A percentile compares a stretch with the other conserved stretches of the same genome.
phyloP scores from a whole-genome alignment of 2,797 vertebrate species.

The Falco naumanni region DNA sequence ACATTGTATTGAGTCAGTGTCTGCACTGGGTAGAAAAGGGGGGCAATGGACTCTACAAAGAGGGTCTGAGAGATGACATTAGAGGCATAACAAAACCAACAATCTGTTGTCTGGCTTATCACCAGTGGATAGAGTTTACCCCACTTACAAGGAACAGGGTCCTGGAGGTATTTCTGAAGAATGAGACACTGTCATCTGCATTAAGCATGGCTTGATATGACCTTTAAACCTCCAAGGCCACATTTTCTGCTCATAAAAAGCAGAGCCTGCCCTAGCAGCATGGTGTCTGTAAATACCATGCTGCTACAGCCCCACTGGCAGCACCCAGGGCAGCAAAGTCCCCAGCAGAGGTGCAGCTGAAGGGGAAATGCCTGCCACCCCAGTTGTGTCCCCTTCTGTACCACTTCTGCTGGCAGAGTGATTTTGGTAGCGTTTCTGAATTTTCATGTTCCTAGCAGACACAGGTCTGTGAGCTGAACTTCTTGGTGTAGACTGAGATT shows the following conservation, averaged over 20 bases:
- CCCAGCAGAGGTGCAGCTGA: background rate
- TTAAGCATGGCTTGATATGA: background rate
- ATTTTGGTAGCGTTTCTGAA: background rate
- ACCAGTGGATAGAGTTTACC: background rate
- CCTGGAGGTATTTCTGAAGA: background rate
- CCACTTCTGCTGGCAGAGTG: background rate
- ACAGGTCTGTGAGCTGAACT: background rate
- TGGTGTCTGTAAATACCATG: accelerated
- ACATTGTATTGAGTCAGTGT: background rate
- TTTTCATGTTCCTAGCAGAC: background rate
- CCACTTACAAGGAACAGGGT: background rate
- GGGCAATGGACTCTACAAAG: background rate
- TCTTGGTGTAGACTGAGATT: background rate
- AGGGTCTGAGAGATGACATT: background rate
- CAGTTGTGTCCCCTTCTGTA: background rate
- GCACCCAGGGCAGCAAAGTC: background rate
- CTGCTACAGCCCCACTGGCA: background rate
- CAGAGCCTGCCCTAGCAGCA: background rate
- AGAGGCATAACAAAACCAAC: background rate
- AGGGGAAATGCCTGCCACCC: background rate
- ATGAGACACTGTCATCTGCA: background rate
- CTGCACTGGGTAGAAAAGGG: background rate
- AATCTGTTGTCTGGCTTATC: background rate
- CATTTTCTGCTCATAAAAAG: background rate
- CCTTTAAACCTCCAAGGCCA: background rate